These are phyloP conservation scores for Sarotherodon lohbergeri DNA, from an alignment of 2,113 vertebrate genomes.

Conservation along the genomic window DNA sequence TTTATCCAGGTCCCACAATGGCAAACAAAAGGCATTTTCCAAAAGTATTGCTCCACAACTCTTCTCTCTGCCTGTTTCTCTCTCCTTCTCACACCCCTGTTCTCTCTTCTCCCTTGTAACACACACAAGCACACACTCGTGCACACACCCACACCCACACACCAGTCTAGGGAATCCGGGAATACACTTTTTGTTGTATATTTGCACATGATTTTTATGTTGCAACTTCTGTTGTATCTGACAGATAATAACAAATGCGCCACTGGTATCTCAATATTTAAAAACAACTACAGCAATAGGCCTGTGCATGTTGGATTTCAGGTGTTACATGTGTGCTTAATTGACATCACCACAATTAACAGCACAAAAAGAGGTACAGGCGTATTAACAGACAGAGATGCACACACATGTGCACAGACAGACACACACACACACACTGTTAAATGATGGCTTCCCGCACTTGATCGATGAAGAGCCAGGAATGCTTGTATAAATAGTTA, in stretches of 20 bases:
- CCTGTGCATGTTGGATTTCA: background rate
- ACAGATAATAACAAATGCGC: background rate
- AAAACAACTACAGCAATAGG: background rate
- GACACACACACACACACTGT: conserved; percentile 28
- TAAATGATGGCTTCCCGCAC: conserved; percentile 71
- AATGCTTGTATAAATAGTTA: conserved; percentile 76
- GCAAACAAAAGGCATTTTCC: conserved; percentile 20
- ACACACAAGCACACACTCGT: conserved; percentile 14
- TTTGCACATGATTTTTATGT: background rate
- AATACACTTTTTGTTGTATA: background rate
- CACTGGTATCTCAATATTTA: background rate
- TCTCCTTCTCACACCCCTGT: conserved; percentile 11
- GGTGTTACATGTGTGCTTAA: background rate
- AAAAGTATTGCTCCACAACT: conserved; percentile 40
- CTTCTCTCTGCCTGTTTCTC: conserved; percentile 19
- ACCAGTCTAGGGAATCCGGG: background rate
- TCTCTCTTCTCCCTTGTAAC: conserved; percentile 8
- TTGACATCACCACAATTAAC: conserved; percentile 34
- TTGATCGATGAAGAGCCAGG: conserved; percentile 68
- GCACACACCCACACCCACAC: background rate
- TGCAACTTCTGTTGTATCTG: background rate
- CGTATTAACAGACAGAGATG: background rate
- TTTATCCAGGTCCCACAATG: background rate
- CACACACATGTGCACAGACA: background rate
- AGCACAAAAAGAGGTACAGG: conserved; percentile 42